Evolutionary conservation across 2,888 invertebrate genomes (phyloP), one percentile per base, ranked within the genome.

Genomic region (Mythimna albipuncta): DNA sequence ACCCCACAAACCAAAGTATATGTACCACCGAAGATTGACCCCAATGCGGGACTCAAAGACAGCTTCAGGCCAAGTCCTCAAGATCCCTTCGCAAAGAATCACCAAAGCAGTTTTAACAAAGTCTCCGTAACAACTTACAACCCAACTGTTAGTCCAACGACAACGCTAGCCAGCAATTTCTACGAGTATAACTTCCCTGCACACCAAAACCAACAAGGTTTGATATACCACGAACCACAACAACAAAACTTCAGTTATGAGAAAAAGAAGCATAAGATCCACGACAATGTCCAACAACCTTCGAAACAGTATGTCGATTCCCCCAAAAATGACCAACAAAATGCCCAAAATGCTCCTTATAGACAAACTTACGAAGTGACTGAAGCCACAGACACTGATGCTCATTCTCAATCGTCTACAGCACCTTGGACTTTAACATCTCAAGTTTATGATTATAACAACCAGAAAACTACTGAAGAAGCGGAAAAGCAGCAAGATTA

Each of bases 21-120:
- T n/a, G 83, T 89, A 5, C 90, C 93, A 21, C 89, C 91, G 10
- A 95, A 96, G 82, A 92, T 94, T 65, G 94, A 96, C 75, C 94
- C 94, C 13, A 95, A 95, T 72, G 91, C 90, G 11, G 91, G 90
- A 76, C 87, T 85, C 26, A 94, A 95, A 84, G 87, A 87, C 57
- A 86, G 83, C 2, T 96, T 96, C 81, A 96, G 96, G 75, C 93
- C 96, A 2, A 96, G 96, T 76, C 96, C 95, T 2, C 94, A 95
- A 76, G 96, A 96, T 86, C 96, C 95, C 2, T 95, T 95, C 82
- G 95, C 95, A 84, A 91, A 91, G 62, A 88, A 89, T 66, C 92
- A 89, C 55, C 92, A 90, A n/a, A 92, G 89, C 47, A 89, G 92
- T 69, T 89, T 88, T 62, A 94, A 94, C 73, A 94, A 93, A 86